Percentiles rank a stretch among this genome's conserved stretches.
Conservation (phyloP, 2,888 invertebrate species). For the Caenorhabditis japonica region DNA sequence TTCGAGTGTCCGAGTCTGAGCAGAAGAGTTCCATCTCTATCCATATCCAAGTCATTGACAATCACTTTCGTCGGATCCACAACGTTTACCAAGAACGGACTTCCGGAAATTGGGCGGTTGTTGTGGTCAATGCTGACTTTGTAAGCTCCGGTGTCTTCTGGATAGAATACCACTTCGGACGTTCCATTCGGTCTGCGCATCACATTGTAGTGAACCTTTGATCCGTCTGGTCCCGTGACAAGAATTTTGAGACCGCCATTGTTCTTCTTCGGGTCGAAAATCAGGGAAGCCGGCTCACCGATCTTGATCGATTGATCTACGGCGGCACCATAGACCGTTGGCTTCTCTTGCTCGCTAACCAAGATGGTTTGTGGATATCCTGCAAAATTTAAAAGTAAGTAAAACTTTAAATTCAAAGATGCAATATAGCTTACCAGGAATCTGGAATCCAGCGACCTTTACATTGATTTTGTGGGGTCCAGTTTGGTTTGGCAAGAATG, state of each 20-base stretch:
- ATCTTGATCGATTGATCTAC: constrained; percentile 77
- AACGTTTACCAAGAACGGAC: constrained; percentile 71
- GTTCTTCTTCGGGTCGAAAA: constrained; percentile 79
- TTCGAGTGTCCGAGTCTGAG: constrained; percentile 69
- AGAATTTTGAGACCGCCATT: constrained; percentile 75
- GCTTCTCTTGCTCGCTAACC: constrained; percentile 72
- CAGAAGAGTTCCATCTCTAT: constrained; percentile 70
- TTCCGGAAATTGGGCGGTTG: constrained; percentile 81
- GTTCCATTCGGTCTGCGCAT: constrained; percentile 68
- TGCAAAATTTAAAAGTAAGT: constrained; percentile 20
- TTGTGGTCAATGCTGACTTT: constrained; percentile 74
- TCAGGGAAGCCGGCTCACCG: constrained; percentile 79
- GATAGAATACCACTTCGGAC: constrained; percentile 73
- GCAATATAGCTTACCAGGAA: constrained; percentile 64
- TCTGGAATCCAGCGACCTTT: constrained; percentile 73
- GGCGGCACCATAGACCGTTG: constrained; percentile 79
- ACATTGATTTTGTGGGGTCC: constrained; percentile 74
- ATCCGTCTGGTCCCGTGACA: constrained; percentile 61
- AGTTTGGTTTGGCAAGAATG: constrained; percentile 73
- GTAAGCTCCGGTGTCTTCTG: constrained; percentile 70
- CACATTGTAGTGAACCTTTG: constrained; percentile 71
- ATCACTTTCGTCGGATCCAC: constrained; percentile 75
- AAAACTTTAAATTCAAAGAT: neutral
- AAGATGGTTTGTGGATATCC: constrained; percentile 66
- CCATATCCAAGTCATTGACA: constrained; percentile 64